Conservation (phyloP, 2,113 vertebrate species). For the Passerina amoena region DNA sequence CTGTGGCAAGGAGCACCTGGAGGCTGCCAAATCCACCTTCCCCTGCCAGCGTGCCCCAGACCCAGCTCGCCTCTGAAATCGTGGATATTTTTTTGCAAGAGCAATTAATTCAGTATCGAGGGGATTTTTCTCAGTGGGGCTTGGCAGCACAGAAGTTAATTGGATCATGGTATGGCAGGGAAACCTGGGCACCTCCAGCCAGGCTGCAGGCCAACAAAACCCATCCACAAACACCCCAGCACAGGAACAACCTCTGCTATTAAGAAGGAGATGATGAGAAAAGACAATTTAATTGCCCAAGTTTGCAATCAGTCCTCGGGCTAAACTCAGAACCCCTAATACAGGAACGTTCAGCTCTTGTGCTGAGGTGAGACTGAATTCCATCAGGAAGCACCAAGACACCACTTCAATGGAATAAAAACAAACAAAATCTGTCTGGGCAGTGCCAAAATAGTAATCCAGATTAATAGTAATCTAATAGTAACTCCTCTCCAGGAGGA, state of each 20-base stretch:
- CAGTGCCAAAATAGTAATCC: not conserved
- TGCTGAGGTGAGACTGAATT: not conserved
- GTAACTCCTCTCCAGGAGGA: not conserved
- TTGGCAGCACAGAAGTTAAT: not conserved
- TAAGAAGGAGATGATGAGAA: not conserved
- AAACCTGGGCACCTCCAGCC: not conserved
- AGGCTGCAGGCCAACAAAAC: not conserved
- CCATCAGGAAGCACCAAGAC: not conserved
- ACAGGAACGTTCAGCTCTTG: not conserved
- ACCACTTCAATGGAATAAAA: not conserved
- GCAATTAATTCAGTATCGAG: not conserved
- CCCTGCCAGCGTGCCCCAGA: not conserved
- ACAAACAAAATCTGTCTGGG: not conserved
- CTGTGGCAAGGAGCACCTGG: not conserved
- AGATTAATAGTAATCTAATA: not conserved
- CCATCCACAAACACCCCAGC: not conserved
- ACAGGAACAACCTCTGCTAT: not conserved
- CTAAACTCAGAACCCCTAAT: not conserved
- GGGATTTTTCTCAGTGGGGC: not conserved
- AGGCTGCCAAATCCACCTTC: not conserved
- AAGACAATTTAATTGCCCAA: not conserved
- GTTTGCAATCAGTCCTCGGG: not conserved
- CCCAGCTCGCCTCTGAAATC: not conserved
- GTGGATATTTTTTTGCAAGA: accelerated
- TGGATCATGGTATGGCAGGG: not conserved